Evolutionary conservation across 1,140 invertebrate species (phyloP), one percentile per base, ranked within the genome.

Genomic region (Ooceraea biroi): DNA sequence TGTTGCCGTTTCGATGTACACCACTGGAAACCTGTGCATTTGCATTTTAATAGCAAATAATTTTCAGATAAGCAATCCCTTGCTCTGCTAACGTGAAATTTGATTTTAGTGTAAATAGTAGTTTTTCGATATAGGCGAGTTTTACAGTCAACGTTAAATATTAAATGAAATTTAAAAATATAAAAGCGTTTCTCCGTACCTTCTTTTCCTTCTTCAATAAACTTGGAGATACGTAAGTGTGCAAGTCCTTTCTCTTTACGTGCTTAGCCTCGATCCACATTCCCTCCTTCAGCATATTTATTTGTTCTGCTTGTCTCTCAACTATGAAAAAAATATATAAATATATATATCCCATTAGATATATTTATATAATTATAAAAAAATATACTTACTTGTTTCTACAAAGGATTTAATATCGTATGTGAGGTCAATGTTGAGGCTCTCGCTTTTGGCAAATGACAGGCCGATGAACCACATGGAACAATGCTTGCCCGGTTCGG

Each of bases 391-490:
- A 95, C 95, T 97, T 50, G 96, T 95, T 87, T 98, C 97, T 10
- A 97, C 98, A 93, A 99, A 99, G 46, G 95, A 96, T 88, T 97
- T 96, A 84, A 99, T 99, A 91, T 99, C 98, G 88, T 96, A 97
- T 0, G 98, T 99, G 17, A 99, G 95, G 94, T 99, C 98, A 60
- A 99, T 96, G 91, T 99, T 99, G 17, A 98, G 94, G 93, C 97
- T 97, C 93, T 97, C 96, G 12, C 96, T 96, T 94, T 98, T 98
- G 85, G 97, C 96, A 92, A 99, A 99, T 66, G 97, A 96, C 19
- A 99, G 94, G 1, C 99, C 99, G 90, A 99, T 98, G 92, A 99
- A 99, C 99, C 99, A 99, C 96, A 99, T 98, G 0, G 97, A 97
- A 90, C 97, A 96, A 77, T 94, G 90, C 48, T 93, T 93, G 19